Base-by-base conservation (phyloP, 1,140 invertebrate species). In the Lasioglossum baleicum region DNA sequence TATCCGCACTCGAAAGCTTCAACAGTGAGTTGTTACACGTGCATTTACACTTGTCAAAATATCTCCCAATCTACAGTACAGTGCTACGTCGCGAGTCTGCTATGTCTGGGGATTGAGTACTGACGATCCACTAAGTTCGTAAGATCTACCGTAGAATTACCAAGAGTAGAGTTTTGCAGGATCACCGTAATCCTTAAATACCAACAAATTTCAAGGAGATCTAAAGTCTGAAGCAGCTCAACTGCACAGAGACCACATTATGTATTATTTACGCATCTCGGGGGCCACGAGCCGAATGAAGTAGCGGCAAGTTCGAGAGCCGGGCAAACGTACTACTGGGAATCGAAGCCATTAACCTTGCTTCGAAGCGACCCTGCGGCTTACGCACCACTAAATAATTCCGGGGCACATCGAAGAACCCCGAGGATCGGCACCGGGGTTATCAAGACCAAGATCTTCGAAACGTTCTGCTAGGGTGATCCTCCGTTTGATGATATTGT, bases 301-400 rank as follows among this genome's bases (percentile, higher is more conserved):
- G 77, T 76, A 86, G 70, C 75, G 35, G 81, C 68, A 82, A 87
- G 69, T 87, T 67, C 17, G 48, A 53, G 67, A 63, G 44, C 74
- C 71, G 53, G 75, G 75, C 72, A 81, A 74, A 79, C 67, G 73
- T 64, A 65, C 78, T 74, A 53, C 51, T 80, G 87, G 82, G 79
- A 88, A 87, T 88, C 87, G 84, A 88, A 88, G 79, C 79, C 82
- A 88, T 88, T 88, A 86, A 88, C 78, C 83, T 85, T 77, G 72
- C 72, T 84, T 60, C 71, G 63, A 40, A 80, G 75, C 69, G 80
- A 75, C 68, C 75, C 81, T 64, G 73, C 74, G 69, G 75, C 79
- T 88, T 82, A 88, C 86, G 83, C 80, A 70, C 42, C 74, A 75
- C 87, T 88, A 88, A 88, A 88, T 88, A 88, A 88, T 88, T 88